Conservation (phyloP, 2,113 vertebrate species). For the Clupea harengus region DNA sequence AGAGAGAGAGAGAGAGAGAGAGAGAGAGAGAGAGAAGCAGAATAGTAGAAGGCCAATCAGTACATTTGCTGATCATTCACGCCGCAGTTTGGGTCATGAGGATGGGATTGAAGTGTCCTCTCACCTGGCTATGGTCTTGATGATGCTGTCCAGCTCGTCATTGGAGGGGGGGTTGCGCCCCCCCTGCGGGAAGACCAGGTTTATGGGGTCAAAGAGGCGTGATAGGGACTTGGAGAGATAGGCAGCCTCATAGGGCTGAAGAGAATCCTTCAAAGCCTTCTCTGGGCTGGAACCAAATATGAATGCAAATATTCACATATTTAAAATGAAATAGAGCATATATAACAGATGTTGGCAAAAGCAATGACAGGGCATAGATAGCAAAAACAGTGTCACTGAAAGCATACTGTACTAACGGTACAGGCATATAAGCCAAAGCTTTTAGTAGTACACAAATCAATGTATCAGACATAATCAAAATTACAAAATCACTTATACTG, state of each 20-base stretch:
- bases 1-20: background rate
- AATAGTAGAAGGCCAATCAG: background rate
- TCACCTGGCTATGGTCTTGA: slow-evolving; percentile 89
- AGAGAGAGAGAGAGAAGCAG: background rate
- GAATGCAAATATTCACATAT: background rate
- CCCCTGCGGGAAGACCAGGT: slow-evolving; percentile 92
- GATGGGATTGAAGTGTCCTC: background rate
- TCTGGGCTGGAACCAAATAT: slow-evolving; percentile 77
- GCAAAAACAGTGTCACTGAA: background rate
- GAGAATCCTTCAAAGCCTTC: slow-evolving; percentile 87
- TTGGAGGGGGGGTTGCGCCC: slow-evolving; percentile 88
- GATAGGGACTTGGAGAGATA: slow-evolving; percentile 97
- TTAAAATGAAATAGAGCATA: background rate
- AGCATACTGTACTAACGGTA: background rate
- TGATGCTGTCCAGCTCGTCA: slow-evolving; percentile 93
- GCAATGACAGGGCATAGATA: background rate
- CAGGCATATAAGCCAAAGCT: background rate
- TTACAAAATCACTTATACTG: no score
- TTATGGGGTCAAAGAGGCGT: slow-evolving; percentile 96
- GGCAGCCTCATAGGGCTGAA: slow-evolving; percentile 89
- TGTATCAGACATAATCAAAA: no score
- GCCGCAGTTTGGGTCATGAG: background rate
- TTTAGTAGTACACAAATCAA: background rate
- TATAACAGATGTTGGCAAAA: background rate
- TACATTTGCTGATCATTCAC: background rate